Conservation (phyloP, 1,140 invertebrate genomes). For the Bathynomus jamesi region DNA sequence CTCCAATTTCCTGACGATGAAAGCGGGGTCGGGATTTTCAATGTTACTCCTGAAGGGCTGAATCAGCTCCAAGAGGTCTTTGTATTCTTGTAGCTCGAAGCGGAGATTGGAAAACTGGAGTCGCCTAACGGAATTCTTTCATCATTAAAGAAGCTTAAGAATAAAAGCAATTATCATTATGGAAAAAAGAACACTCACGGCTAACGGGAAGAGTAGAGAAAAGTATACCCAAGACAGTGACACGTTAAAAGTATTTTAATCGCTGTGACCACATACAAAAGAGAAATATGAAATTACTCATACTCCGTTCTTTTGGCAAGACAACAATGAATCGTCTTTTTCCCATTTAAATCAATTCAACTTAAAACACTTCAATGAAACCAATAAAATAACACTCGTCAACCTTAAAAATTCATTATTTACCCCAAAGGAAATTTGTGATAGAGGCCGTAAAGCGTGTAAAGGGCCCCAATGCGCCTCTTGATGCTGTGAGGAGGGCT, state of each 20-base stretch:
- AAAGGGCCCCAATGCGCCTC: constrained; percentile 25
- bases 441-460: constrained; percentile 29
- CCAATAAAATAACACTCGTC: not conserved
- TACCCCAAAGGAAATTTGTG: constrained; percentile 33
- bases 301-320: no score
- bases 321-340: no score
- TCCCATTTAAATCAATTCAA: no score
- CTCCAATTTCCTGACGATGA: constrained; percentile 10
- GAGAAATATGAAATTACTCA: not conserved
- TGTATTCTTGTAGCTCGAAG: constrained; percentile 4
- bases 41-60: not conserved
- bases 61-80: constrained; percentile 13
- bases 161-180: no score
- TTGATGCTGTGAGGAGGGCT: constrained; percentile 12
- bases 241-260: not conserved
- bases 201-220: not conserved
- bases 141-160: no score
- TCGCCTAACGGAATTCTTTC: no score
- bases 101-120: constrained; percentile 14
- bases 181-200: not conserved
- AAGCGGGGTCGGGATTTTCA: constrained; percentile 15
- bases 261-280: not conserved
- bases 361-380: no score
- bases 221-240: not conserved
- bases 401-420: not conserved